These are phyloP conservation scores for Zygaena filipendulae DNA, from an alignment of 2,888 invertebrate genomes.

Conservation along the genomic window DNA sequence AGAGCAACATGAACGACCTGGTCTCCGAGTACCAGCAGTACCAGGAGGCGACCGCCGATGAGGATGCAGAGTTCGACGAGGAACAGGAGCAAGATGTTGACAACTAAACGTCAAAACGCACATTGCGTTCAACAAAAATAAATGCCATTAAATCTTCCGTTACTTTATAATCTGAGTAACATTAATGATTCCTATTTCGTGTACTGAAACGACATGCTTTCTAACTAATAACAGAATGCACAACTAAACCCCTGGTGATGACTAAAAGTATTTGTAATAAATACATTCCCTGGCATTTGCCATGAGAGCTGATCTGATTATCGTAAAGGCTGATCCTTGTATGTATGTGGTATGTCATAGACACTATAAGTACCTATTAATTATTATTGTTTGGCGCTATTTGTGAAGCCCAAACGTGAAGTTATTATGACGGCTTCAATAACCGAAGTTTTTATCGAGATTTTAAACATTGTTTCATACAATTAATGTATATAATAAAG, in stretches of 20 bases:
- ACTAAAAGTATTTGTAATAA: slow-evolving; percentile 37
- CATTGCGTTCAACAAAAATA: slow-evolving; percentile 29
- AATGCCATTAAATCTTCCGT: slow-evolving; percentile 56
- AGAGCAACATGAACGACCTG: slow-evolving; percentile 95
- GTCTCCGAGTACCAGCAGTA: slow-evolving; percentile 94
- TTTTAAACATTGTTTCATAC: slow-evolving; percentile 49
- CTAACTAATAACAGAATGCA: slow-evolving; percentile 64
- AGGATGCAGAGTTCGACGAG: slow-evolving; percentile 85
- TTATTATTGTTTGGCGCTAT: slow-evolving; percentile 30
- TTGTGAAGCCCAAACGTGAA: slow-evolving; percentile 35
- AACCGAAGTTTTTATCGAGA: slow-evolving; percentile 53
- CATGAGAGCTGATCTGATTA: slow-evolving; percentile 47
- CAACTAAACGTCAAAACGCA: slow-evolving; percentile 28
- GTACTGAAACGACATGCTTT: slow-evolving; percentile 52
- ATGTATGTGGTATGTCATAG: slow-evolving; percentile 29
- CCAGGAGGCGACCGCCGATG: slow-evolving; percentile 87
- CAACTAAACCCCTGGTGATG: slow-evolving; percentile 48
- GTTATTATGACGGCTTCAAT: slow-evolving; percentile 48
- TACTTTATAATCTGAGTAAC: slow-evolving; percentile 50
- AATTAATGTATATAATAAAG: slow-evolving; percentile 66
- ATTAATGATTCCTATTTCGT: slow-evolving; percentile 56
- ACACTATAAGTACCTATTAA: slow-evolving; percentile 36
- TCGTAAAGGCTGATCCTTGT: slow-evolving; percentile 55
- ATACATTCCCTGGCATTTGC: slow-evolving; percentile 50
- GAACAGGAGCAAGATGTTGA: slow-evolving; percentile 77